Percentiles rank a stretch among this genome's conserved stretches.
phyloP scores from a whole-genome alignment of 2,888 invertebrate species.

The Clanis bilineata region DNA sequence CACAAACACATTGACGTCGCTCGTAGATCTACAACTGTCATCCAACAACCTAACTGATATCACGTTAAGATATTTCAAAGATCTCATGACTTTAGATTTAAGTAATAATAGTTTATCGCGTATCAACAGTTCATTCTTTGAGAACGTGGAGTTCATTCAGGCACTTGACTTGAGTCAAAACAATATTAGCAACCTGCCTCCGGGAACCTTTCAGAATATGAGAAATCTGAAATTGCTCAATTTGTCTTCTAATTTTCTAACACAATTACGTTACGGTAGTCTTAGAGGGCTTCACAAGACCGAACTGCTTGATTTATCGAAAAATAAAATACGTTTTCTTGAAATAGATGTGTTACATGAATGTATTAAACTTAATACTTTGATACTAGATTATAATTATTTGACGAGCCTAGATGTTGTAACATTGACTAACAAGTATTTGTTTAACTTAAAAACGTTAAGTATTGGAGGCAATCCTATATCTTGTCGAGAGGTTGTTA shows the following conservation, averaged over 20 bases:
- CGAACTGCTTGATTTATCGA: constrained; percentile 62
- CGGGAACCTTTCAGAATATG: constrained; percentile 62
- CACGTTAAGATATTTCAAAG: constrained; percentile 53
- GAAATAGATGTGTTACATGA: constrained; percentile 69
- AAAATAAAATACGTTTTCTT: constrained; percentile 52
- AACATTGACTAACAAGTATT: constrained; percentile 4
- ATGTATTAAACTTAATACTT: constrained; percentile 54
- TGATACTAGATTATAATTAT: constrained; percentile 65
- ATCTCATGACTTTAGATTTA: constrained; percentile 52
- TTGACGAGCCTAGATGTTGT: constrained; percentile 53
- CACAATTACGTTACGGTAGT: constrained; percentile 58
- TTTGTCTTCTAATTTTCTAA: constrained; percentile 57
- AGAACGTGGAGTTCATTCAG: constrained; percentile 50
- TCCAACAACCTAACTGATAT: constrained; percentile 52
- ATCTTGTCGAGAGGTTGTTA: constrained; percentile 63
- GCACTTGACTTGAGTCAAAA: constrained; percentile 61
- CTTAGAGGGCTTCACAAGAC: constrained; percentile 62
- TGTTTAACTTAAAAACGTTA: constrained; percentile 44
- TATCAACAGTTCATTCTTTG: constrained; percentile 50
- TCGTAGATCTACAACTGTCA: constrained; percentile 52
- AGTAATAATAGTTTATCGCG: constrained; percentile 49
- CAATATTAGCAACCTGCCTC: constrained; percentile 49
- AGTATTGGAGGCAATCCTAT: constrained; percentile 71
- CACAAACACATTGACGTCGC: constrained; percentile 47
- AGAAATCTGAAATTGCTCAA: constrained; percentile 60